phyloP scores from a whole-genome alignment of 2,888 invertebrate genomes.

The Busseola fusca region DNA sequence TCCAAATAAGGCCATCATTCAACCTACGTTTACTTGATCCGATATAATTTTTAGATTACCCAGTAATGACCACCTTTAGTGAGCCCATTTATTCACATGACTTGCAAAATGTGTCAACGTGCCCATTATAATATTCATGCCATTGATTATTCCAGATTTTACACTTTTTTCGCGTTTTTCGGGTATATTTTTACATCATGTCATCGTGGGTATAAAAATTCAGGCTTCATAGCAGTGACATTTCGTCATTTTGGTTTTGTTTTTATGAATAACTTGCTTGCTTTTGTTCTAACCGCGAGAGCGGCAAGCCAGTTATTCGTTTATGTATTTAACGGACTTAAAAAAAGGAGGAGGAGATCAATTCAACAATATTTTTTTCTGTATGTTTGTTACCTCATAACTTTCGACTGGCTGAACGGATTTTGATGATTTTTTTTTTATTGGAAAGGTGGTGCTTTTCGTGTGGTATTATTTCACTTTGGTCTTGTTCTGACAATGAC shows the following conservation, averaged over 20 bases:
- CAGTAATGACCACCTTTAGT: conserved; percentile 56
- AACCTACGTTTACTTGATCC: conserved; percentile 28
- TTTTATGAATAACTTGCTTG: background rate
- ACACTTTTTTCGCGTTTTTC: conserved; percentile 25
- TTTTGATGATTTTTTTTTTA: too few relatives aligned
- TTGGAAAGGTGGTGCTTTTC: too few relatives aligned
- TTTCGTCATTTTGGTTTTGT: background rate
- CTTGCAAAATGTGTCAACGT: conserved; percentile 58
- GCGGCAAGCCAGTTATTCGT: too few relatives aligned
- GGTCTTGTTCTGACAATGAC: too few relatives aligned
- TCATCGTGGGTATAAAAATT: background rate
- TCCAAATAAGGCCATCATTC: too few relatives aligned
- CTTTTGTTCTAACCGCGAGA: too few relatives aligned
- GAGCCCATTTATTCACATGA: conserved; percentile 61
- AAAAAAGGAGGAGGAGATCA: too few relatives aligned
- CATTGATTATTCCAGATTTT: conserved; percentile 54
- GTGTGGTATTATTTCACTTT: too few relatives aligned
- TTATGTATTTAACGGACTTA: too few relatives aligned
- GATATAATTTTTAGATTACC: conserved; percentile 56
- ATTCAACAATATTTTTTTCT: too few relatives aligned
- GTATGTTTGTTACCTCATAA: too few relatives aligned
- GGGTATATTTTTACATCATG: conserved; percentile 24
- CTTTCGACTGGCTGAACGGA: too few relatives aligned
- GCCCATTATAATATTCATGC: conserved; percentile 53
- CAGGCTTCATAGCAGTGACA: background rate